Evolutionary conservation across 2,888 invertebrate species (phyloP).

Genomic region (Chymomyza caudatula): DNA sequence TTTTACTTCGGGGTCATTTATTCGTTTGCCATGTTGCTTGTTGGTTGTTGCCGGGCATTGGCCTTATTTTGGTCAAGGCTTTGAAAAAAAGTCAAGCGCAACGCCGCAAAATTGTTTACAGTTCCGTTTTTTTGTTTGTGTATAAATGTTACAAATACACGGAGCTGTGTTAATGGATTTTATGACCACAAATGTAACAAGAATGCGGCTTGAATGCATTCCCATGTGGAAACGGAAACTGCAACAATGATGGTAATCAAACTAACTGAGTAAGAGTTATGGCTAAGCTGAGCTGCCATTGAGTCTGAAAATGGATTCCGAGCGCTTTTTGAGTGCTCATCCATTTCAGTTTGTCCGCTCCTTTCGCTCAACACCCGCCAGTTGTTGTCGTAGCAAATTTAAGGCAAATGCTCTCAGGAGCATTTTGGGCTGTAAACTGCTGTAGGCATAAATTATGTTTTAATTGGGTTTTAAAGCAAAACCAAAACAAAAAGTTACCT

Average conservation of each 20-base stretch:
- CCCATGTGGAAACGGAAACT: background rate
- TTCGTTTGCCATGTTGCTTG: slow-evolving; percentile 11
- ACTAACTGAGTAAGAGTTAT: background rate
- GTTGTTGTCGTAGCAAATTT: slow-evolving; percentile 36
- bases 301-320: slow-evolving; percentile 29
- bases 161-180: slow-evolving; percentile 51
- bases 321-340: slow-evolving; percentile 21
- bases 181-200: slow-evolving; percentile 48
- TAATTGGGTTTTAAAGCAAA: slow-evolving; percentile 47
- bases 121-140: slow-evolving; percentile 18
- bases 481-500: background rate
- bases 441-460: slow-evolving; percentile 67
- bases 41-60: slow-evolving; percentile 41
- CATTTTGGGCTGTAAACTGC: slow-evolving; percentile 70
- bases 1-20: slow-evolving; percentile 14
- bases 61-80: slow-evolving; percentile 60
- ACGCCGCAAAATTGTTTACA: slow-evolving; percentile 64
- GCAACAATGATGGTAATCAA: background rate
- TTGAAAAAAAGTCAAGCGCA: slow-evolving; percentile 46
- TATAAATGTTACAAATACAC: slow-evolving; percentile 32
- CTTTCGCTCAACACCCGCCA: background rate
- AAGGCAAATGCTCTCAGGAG: slow-evolving; percentile 64
- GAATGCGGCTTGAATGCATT: background rate
- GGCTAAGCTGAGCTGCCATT: slow-evolving; percentile 46
- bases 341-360: slow-evolving; percentile 12